Evolutionary conservation across 1,140 invertebrate species (phyloP), one percentile per base, ranked within the genome.

Genomic region (Tetragnatha versicolor): DNA sequence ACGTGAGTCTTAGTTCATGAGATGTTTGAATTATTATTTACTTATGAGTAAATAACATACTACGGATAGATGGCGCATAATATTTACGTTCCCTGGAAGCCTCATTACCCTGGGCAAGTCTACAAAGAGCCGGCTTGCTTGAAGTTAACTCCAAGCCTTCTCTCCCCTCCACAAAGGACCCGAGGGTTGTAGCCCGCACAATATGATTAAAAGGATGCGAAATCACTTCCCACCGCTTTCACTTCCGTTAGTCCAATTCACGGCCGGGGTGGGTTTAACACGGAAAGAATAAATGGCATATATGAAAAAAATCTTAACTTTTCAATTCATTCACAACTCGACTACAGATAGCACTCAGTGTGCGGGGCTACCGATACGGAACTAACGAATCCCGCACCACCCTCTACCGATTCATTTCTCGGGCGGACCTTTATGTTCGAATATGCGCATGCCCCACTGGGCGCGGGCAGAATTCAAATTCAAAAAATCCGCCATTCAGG

Each of bases 331-430:
- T 17, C 45, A 55, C 68, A 70, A n/a, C 29, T 10, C 29, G 29
- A 25, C 65, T 7, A 22, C 20, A 49, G 31, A 53, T 70, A 53
- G 31, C 39, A 55, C 33, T 65, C 61, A 12, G 25, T 75, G 72
- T 75, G 17, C 49, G 31, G 58, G 25, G 14, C 72, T 63, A 45
- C 39, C 58, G 73, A 39, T 22, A 77, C 37, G 73, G 73, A 77
- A 77, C 60, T 77, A 77, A 77, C 61, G 39, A n/a, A 66, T 75
- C 63, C 39, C 39, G 60, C 55, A 27, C 73, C 73, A 55, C 73
- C 73, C 61, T 66, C 60, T 77, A 53, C 47, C 3, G 2, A 2
- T 12, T 55, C 31, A 6, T 29, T 22, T 20, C 45, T 29, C 73
- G 10, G 3, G 5, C 10, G 35, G 51, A 75, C 58, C 72, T 75